Evolutionary conservation across 1,140 invertebrate species (phyloP).

Genomic region (Melanaphis sacchari): DNA sequence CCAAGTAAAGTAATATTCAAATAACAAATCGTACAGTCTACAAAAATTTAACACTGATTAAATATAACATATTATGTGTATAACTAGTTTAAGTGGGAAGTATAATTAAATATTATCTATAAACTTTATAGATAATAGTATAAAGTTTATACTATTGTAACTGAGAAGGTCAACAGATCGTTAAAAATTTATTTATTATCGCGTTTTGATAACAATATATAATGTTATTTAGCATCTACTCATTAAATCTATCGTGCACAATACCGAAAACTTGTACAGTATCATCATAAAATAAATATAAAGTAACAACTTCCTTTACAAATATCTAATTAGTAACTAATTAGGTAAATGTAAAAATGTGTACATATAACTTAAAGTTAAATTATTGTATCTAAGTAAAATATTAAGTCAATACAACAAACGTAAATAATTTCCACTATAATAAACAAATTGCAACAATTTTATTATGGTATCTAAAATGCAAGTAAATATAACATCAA

Average conservation of each 20-base stretch:
- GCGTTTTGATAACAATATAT: background rate
- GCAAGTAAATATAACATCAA: background rate
- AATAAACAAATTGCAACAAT: background rate
- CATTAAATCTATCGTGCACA: background rate
- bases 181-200: background rate
- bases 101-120: background rate
- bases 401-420: background rate
- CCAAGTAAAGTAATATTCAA: too few species aligned
- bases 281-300: background rate
- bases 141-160: background rate
- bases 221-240: background rate
- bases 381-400: background rate
- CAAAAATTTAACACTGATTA: slow-evolving; percentile 5
- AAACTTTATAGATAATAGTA: too few species aligned
- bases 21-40: background rate
- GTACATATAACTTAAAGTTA: background rate
- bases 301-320: background rate
- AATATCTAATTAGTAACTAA: background rate
- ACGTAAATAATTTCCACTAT: background rate
- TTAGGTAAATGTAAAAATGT: background rate
- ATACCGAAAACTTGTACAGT: background rate
- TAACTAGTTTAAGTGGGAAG: background rate
- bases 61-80: background rate
- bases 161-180: background rate
- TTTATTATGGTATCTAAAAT: background rate